A percentile compares a stretch with the other conserved stretches of the same genome.
Evolutionary conservation across 2,113 vertebrate species (phyloP).

Genomic region (Seriola dumerili): DNA sequence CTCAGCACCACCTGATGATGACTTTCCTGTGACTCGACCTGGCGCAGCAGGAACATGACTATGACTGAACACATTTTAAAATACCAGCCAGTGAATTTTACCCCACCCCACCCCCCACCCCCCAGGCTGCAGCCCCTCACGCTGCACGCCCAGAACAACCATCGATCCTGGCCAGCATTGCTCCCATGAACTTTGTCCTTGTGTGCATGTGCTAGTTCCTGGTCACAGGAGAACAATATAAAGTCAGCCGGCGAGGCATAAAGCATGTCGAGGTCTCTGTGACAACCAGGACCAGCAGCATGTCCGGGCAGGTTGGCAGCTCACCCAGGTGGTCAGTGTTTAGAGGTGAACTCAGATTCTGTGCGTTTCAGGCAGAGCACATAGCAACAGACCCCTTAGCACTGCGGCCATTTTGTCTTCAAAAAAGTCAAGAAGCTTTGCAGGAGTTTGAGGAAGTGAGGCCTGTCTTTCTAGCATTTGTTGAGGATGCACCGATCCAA

Average conservation of each 20-base stretch:
- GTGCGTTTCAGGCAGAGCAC: background rate
- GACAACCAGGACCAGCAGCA: constrained; percentile 35
- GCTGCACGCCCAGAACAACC: background rate
- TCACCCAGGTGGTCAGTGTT: constrained; percentile 21
- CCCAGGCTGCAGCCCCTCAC: background rate
- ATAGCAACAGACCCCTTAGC: background rate
- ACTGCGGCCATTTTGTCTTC: background rate
- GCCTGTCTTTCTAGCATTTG: too few species aligned
- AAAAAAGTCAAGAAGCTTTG: background rate
- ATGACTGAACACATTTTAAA: constrained; percentile 44
- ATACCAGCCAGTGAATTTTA: constrained; percentile 9
- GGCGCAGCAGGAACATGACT: constrained; percentile 29
- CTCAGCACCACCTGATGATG: constrained; percentile 42
- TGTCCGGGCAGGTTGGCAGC: constrained; percentile 29
- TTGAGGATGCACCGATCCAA: too few species aligned
- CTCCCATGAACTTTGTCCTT: constrained; percentile 17
- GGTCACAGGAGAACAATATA: background rate
- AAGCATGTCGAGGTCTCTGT: background rate
- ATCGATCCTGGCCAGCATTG: constrained; percentile 10
- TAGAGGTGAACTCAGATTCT: background rate
- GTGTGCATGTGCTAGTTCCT: constrained; percentile 6
- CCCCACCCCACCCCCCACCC: background rate
- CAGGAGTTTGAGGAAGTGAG: background rate
- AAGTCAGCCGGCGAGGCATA: background rate
- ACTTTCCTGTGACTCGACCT: constrained; percentile 35